phyloP scores from a whole-genome alignment of 2,797 vertebrate species.

The Sebastolobus altivelis region DNA sequence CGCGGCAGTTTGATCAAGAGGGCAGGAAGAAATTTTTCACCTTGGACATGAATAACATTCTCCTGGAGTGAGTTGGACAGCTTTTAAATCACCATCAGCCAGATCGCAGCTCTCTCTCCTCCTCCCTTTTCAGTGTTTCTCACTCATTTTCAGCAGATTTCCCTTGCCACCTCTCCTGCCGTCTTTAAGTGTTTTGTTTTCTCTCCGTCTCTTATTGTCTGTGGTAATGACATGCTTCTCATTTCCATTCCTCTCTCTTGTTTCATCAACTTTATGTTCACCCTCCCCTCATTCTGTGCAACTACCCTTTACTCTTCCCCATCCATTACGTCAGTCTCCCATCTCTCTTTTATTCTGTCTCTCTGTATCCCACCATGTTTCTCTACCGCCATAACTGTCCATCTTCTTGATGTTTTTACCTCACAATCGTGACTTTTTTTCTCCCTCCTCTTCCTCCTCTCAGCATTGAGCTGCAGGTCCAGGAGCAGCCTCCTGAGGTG shows the following conservation, averaged over 20 bases:
- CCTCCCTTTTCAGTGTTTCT: constrained; percentile 23
- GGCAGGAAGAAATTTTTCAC: constrained; percentile 99
- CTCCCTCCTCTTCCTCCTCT: constrained; percentile 38
- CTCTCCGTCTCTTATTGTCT: constrained; percentile 32
- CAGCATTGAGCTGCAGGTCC: constrained; percentile 97
- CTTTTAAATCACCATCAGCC: constrained; percentile 56
- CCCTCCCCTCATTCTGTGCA: constrained; percentile 15
- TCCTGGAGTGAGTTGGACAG: constrained; percentile 93
- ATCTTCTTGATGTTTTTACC: neutral
- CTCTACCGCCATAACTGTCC: neutral
- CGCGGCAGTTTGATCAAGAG: constrained; percentile 97
- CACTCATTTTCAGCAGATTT: constrained; percentile 51
- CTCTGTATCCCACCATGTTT: constrained; percentile 7
- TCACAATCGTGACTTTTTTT: constrained; percentile 12
- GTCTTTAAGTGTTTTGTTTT: constrained; percentile 48
- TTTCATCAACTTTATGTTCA: constrained; percentile 6
- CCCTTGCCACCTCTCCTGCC: constrained; percentile 44
- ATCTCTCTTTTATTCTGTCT: neutral
- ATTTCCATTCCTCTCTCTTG: constrained; percentile 33
- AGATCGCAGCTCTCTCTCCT: constrained; percentile 42
- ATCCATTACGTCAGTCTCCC: neutral
- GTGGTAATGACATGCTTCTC: constrained; percentile 46
- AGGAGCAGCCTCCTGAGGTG: constrained; percentile 89
- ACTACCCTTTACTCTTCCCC: constrained; percentile 11
- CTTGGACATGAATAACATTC: constrained; percentile 98